Conservation (phyloP, 1,140 invertebrate genomes). For the Heliothis subflexa region DNA sequence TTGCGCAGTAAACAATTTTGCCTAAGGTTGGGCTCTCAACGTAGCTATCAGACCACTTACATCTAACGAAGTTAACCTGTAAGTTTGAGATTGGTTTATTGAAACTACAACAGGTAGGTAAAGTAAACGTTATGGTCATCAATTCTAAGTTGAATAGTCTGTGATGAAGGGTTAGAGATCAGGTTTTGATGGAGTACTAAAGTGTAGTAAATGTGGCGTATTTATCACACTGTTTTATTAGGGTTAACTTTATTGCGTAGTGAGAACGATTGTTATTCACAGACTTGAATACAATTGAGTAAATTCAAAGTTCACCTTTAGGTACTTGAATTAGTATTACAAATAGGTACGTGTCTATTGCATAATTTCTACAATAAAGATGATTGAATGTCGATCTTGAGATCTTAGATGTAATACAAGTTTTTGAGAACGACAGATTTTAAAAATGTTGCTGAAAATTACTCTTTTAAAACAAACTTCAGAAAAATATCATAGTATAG, state of each 20-base stretch:
- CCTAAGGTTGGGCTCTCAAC: slow-evolving; percentile 3
- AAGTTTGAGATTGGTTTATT: slow-evolving; percentile 14
- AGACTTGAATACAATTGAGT: too few relatives aligned
- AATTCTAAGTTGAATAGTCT: not conserved
- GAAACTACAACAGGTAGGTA: not conserved
- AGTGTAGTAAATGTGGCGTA: not conserved
- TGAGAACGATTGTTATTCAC: too few relatives aligned
- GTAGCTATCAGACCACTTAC: slow-evolving; percentile 21
- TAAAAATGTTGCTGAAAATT: too few relatives aligned
- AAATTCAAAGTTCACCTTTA: too few relatives aligned
- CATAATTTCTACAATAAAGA: too few relatives aligned
- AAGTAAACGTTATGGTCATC: not conserved
- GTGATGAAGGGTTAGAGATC: not conserved
- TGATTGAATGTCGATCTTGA: too few relatives aligned
- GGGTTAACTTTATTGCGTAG: not conserved
- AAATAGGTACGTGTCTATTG: too few relatives aligned
- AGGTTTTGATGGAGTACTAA: not conserved
- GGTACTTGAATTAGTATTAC: too few relatives aligned
- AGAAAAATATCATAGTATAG: too few relatives aligned
- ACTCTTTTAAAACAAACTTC: too few relatives aligned
- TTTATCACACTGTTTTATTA: not conserved
- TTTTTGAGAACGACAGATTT: too few relatives aligned
- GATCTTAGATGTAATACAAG: too few relatives aligned
- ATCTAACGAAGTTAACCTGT: slow-evolving; percentile 7
- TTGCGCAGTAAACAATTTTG: slow-evolving; percentile 6